phyloP scores from a whole-genome alignment of 2,797 vertebrate genomes.

The Schizopygopsis malacanthus region DNA sequence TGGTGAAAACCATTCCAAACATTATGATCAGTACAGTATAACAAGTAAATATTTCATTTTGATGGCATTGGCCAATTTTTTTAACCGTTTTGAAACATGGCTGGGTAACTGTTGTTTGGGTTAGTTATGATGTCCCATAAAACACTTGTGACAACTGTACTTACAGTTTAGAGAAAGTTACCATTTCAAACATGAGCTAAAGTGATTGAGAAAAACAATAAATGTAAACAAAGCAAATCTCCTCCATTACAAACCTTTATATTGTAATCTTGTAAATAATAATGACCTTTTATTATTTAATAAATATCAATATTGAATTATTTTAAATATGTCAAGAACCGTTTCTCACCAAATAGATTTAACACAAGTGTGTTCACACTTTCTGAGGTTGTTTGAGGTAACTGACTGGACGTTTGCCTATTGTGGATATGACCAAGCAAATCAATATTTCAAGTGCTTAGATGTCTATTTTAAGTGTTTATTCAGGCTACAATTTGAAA shows the following conservation, averaged over 20 bases:
- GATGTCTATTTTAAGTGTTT: neutral
- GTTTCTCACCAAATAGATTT: neutral
- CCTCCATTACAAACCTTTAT: neutral
- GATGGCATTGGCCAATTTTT: neutral
- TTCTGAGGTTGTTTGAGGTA: neutral
- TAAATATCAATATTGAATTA: neutral
- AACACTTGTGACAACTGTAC: neutral
- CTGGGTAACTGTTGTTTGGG: too few relatives aligned
- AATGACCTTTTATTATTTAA: neutral
- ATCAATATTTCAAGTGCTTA: neutral
- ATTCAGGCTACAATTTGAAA: neutral
- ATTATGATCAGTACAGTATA: neutral
- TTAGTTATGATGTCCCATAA: too few relatives aligned
- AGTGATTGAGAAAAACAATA: too few relatives aligned
- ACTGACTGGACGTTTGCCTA: neutral
- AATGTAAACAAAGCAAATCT: neutral
- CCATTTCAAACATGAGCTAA: too few relatives aligned
- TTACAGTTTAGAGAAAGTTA: too few relatives aligned
- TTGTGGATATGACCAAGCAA: neutral
- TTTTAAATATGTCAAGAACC: neutral
- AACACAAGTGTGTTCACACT: neutral
- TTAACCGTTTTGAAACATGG: too few relatives aligned
- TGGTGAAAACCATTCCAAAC: neutral
- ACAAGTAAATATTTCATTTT: neutral
- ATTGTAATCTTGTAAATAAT: neutral